Conservation (phyloP, 2,888 invertebrate species). For the Carpatolechia fugitivella region DNA sequence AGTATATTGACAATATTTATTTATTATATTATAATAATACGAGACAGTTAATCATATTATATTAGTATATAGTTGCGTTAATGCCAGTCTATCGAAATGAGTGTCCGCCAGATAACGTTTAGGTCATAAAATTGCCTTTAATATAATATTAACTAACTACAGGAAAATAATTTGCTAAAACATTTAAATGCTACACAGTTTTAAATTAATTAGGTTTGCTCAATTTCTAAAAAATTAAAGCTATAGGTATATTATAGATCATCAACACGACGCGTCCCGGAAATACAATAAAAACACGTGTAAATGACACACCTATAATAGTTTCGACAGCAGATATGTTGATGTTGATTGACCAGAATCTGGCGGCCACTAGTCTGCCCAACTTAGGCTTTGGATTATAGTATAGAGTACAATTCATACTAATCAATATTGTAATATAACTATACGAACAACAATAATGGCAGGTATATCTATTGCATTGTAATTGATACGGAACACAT, state of each 20-base stretch:
- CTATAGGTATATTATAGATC: too few relatives aligned
- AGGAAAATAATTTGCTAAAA: background rate
- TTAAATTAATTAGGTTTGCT: too few relatives aligned
- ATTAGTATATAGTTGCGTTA: background rate
- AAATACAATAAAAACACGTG: too few relatives aligned
- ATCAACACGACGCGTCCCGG: too few relatives aligned
- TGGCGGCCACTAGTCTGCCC: slow-evolving; percentile 21
- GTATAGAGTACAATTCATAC: slow-evolving; percentile 17
- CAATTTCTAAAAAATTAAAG: too few relatives aligned
- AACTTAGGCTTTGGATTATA: slow-evolving; percentile 41
- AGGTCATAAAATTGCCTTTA: slow-evolving; percentile 1
- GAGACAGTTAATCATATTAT: background rate
- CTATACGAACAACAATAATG: slow-evolving; percentile 53
- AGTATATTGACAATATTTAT: slow-evolving; percentile 3
- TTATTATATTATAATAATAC: background rate
- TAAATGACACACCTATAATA: too few relatives aligned
- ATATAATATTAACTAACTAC: background rate
- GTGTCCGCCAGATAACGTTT: background rate
- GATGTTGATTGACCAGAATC: background rate
- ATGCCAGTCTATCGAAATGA: background rate
- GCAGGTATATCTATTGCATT: slow-evolving; percentile 63
- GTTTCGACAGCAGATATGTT: too few relatives aligned
- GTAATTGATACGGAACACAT: slow-evolving; percentile 64
- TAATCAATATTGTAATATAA: slow-evolving; percentile 34
- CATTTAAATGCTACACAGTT: background rate